Conservation (phyloP, 1,140 invertebrate species). For the Chironomus tepperi region DNA sequence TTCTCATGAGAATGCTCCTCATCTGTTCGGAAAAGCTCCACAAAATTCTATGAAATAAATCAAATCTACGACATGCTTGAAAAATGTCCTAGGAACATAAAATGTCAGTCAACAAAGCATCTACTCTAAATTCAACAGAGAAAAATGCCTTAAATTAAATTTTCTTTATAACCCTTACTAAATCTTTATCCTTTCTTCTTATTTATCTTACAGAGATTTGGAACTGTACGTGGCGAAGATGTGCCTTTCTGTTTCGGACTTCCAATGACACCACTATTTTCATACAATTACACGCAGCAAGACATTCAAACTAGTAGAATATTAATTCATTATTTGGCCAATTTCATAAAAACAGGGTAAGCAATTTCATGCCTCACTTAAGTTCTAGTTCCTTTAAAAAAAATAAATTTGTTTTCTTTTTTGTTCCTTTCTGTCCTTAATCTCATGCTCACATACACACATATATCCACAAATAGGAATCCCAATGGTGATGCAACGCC, state of each 20-base stretch:
- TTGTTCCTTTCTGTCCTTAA: neutral
- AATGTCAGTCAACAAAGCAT: too few species aligned
- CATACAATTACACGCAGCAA: conserved; percentile 59
- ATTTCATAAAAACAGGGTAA: conserved; percentile 69
- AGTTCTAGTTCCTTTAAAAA: neutral
- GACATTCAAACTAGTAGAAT: conserved; percentile 64
- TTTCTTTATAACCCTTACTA: too few species aligned
- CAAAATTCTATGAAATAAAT: too few species aligned
- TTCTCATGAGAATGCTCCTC: too few species aligned
- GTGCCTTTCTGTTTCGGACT: conserved; percentile 88
- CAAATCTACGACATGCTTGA: too few species aligned
- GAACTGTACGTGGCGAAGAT: conserved; percentile 86
- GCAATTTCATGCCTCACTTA: conserved; percentile 28
- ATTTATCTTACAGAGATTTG: conserved; percentile 47
- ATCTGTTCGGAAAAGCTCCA: too few species aligned
- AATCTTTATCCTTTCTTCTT: neutral
- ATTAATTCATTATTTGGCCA: conserved; percentile 71
- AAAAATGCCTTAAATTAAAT: too few species aligned
- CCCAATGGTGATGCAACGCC: conserved; percentile 13
- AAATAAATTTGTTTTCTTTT: neutral
- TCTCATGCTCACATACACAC: neutral
- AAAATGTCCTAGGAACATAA: too few species aligned
- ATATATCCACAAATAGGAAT: neutral
- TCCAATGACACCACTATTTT: conserved; percentile 61
- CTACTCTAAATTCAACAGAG: too few species aligned